Percentiles rank a stretch among this genome's conserved stretches.
phyloP scores from a whole-genome alignment of 2,797 vertebrate species.

The Glossophaga mutica region DNA sequence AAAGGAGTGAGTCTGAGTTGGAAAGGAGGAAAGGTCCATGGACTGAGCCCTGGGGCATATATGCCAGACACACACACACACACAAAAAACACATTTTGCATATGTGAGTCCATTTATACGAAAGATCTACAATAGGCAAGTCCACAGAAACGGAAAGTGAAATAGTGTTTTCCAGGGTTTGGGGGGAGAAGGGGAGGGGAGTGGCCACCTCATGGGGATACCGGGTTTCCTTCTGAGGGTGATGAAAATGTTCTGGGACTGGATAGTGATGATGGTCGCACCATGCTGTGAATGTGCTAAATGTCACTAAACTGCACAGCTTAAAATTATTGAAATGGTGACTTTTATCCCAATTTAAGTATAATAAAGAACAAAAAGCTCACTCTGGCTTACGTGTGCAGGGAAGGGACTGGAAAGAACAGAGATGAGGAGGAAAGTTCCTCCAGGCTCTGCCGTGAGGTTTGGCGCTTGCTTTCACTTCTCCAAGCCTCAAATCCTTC shows the following conservation, averaged over 20 bases:
- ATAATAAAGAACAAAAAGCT: not conserved
- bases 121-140: not conserved
- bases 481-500: not conserved
- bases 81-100: not conserved
- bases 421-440: not conserved
- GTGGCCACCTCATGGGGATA: not conserved
- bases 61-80: not conserved
- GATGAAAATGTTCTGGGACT: not conserved
- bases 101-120: not conserved
- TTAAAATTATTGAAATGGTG: not conserved
- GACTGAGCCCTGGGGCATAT: not conserved
- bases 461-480: not conserved
- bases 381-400: accelerated
- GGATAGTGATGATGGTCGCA: not conserved
- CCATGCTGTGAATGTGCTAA: not conserved
- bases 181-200: accelerated
- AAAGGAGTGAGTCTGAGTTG: not conserved
- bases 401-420: not conserved
- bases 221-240: not conserved
- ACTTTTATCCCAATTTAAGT: not conserved
- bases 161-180: not conserved
- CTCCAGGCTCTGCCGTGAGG: not conserved
- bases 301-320: not conserved
- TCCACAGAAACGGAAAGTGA: not conserved
- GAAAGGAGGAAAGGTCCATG: not conserved